Evolutionary conservation across 92 coral and sea anemone genomes (phyloP).

Genomic region (Chrysogorgia sp.): DNA sequence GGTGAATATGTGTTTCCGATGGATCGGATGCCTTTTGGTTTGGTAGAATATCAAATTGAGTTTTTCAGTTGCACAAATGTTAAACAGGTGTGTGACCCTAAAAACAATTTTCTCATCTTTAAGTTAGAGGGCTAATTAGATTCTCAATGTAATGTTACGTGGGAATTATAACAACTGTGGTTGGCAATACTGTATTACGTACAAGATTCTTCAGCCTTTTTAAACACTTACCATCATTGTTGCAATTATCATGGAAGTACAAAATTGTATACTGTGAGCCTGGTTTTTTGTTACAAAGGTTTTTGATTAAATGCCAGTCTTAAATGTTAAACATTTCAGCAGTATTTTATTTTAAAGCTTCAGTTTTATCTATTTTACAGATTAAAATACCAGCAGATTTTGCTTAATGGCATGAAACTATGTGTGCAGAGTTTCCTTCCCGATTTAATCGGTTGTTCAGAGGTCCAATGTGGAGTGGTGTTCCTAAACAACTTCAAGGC

Average conservation of each 20-base stretch:
- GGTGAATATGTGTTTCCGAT: conserved; percentile 25
- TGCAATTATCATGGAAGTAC: too few species aligned
- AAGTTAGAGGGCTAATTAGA: neutral
- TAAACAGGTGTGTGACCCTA: conserved; percentile 59
- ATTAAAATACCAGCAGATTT: conserved; percentile 57
- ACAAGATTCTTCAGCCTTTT: too few species aligned
- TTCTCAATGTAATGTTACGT: neutral
- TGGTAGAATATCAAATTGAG: conserved; percentile 69
- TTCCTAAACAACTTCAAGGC: too few species aligned
- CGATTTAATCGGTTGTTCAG: conserved; percentile 62
- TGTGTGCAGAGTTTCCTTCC: conserved; percentile 71
- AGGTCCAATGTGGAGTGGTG: conserved; percentile 31
- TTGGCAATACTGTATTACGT: too few species aligned
- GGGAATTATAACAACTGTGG: neutral
- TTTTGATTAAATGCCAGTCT: conserved; percentile 1
- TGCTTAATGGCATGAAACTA: conserved; percentile 63
- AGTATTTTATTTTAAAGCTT: neutral
- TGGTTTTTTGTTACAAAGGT: conserved; percentile 55
- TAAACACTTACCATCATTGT: too few species aligned
- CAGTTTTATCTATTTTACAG: conserved; percentile 12
- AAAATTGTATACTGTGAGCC: too few species aligned
- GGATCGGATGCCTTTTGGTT: conserved; percentile 74
- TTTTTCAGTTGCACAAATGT: conserved; percentile 69
- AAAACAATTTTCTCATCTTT: neutral
- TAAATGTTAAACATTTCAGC: neutral